A percentile compares a stretch with the other conserved stretches of the same genome.
Evolutionary conservation across 2,888 invertebrate species (phyloP).

Genomic region (Crioceris asparagi): DNA sequence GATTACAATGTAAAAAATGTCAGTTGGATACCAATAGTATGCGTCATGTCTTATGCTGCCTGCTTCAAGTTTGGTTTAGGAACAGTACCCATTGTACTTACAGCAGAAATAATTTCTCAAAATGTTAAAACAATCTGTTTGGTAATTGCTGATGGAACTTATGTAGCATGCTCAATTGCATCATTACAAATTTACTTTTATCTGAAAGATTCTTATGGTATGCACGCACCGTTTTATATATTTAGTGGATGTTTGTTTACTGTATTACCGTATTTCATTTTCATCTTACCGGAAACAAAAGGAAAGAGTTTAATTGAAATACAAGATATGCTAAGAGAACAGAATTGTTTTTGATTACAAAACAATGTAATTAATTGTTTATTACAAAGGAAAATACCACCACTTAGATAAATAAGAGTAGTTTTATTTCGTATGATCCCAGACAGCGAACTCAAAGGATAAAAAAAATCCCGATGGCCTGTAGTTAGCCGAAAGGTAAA

Average conservation of each 20-base stretch:
- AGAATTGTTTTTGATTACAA: not conserved
- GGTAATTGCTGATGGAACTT: conserved; percentile 32
- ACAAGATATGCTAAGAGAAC: conserved; percentile 30
- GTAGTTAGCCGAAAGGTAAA: too few relatives aligned
- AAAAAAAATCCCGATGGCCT: too few relatives aligned
- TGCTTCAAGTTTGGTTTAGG: conserved; percentile 34
- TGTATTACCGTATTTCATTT: conserved; percentile 26
- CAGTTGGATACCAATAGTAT: conserved; percentile 27
- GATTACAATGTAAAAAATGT: conserved; percentile 22
- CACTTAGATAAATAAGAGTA: too few relatives aligned
- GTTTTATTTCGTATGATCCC: too few relatives aligned
- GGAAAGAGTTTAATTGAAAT: conserved; percentile 34
- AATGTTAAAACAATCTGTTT: conserved; percentile 35
- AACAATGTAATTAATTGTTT: too few relatives aligned
- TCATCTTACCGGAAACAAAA: conserved; percentile 32
- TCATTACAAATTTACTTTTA: conserved; percentile 30
- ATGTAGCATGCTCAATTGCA: conserved; percentile 28
- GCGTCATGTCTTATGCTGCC: conserved; percentile 31
- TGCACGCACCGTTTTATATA: conserved; percentile 32
- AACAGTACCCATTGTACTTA: conserved; percentile 33
- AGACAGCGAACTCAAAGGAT: too few relatives aligned
- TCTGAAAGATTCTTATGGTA: conserved; percentile 25
- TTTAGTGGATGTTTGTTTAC: conserved; percentile 28
- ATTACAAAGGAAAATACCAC: too few relatives aligned
- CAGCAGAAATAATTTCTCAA: conserved; percentile 34